Percentiles rank a stretch among this genome's conserved stretches.
These are phyloP conservation scores for Centropristis striata DNA, from an alignment of 2,113 vertebrate genomes.

Conservation along the genomic window DNA sequence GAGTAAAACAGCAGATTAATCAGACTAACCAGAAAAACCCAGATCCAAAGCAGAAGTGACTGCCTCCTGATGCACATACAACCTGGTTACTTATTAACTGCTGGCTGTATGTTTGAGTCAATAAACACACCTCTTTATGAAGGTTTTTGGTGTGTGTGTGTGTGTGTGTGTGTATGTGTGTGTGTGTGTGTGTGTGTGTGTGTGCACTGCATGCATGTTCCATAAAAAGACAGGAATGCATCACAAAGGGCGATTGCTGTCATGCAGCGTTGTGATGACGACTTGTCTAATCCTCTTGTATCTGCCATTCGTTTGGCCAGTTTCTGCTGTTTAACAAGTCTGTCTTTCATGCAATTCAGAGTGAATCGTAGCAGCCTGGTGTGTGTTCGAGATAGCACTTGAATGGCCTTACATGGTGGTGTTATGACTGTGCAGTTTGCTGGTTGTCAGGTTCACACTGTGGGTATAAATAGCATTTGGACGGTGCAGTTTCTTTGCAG, in stretches of 20 bases:
- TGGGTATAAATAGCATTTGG: conserved; percentile 34
- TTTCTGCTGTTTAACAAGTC: conserved; percentile 37
- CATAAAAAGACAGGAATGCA: conserved; percentile 42
- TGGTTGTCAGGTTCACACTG: conserved; percentile 14
- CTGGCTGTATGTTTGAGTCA: conserved; percentile 29
- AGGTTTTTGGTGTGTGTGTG: conserved; percentile 3
- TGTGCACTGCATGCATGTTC: background rate
- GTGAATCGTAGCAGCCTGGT: background rate
- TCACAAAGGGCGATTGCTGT: conserved; percentile 46
- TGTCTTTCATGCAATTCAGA: background rate
- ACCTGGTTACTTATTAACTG: conserved; percentile 67
- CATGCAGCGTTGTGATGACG: background rate
- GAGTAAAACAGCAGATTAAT: background rate
- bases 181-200: conserved; percentile 34
- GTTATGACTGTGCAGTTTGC: background rate
- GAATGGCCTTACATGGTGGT: conserved; percentile 42
- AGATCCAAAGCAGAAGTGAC: background rate
- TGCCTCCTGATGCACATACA: background rate
- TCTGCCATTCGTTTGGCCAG: background rate
- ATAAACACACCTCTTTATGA: conserved; percentile 49
- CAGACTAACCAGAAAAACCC: background rate
- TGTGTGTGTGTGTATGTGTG: conserved; percentile 32
- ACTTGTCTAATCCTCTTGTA: background rate
- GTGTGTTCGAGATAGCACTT: background rate
- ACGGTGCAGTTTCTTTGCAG: background rate